Percentiles rank a stretch among this genome's conserved stretches.
Conservation (phyloP, 2,797 vertebrate genomes). For the Mycteria americana region DNA sequence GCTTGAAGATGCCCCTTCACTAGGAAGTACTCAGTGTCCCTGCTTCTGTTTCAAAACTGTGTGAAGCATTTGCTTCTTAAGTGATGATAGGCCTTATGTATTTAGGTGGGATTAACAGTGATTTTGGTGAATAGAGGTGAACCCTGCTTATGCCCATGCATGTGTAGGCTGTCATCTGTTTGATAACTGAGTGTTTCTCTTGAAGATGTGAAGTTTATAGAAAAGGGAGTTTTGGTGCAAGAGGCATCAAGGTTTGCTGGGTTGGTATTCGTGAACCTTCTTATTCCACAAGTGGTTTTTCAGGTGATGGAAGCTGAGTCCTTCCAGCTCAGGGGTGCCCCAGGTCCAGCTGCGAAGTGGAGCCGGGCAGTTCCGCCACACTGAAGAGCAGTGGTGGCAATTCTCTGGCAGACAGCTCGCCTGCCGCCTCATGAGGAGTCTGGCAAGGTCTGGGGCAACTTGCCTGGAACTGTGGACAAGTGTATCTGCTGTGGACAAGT, state of each 20-base stretch:
- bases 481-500: too few species aligned
- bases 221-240: background rate
- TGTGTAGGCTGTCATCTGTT: background rate
- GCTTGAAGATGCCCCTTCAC: background rate
- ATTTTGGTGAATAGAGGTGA: background rate
- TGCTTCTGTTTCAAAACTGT: background rate
- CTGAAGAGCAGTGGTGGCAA: background rate
- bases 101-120: background rate
- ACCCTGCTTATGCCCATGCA: background rate
- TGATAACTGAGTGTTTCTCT: background rate
- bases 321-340: too few species aligned
- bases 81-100: background rate
- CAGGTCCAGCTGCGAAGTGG: background rate
- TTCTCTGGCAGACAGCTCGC: background rate
- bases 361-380: rapidly evolving
- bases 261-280: background rate
- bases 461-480: background rate
- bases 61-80: background rate
- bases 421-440: rapidly evolving
- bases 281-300: background rate
- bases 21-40: background rate
- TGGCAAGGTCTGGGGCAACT: background rate
- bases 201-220: background rate
- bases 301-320: background rate
- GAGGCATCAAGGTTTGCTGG: background rate